Base-by-base conservation (phyloP, 1,140 invertebrate genomes). In the Ridgeia piscesae region DNA sequence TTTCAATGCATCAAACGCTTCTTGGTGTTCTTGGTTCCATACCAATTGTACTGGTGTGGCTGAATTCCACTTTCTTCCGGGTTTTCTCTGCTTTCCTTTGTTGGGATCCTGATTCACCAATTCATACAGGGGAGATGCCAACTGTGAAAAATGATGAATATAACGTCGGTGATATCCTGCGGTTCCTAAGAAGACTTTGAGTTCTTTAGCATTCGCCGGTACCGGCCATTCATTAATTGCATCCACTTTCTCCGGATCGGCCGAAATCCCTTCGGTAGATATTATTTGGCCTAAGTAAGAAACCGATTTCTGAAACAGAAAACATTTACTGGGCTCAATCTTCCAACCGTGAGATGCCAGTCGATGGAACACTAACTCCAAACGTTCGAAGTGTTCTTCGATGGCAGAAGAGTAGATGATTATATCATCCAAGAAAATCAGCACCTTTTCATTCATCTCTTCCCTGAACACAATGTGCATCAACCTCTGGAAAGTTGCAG, bases 401-500 rank as follows among this genome's bases (percentile, higher is more conserved):
- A 94, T 93, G 6, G 93, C 91, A 88, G 77, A 88, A 8, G 88
- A 31, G 91, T 92, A 93, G 0, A 94, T 77, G 27, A 77, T 77
- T 77, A 77, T 77, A 31, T 17, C 58, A 77, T 77, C 58, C 27
- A 77, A 77, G 58, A 77, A 77, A 77, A 77, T 77, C 6, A 77
- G 27, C 17, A 77, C 58, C 1, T 77, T 77, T 77, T 77, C 58
- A 77, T 77, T 77, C 11, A 77, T 77, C 14, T 77, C 91, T 31
- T 92, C 94, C 35, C n/a, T 21, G 48, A 95, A 92, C 0, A 95
- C 92, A 33, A 91, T 93, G 17, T 94, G 88, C 93, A 95, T 95
- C 35, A 94, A 92, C 92, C 94, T 90, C 88, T 93, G 92, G 93
- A 95, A 95, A 31, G 93, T 93, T 6, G 92, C 93, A 0, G 94